A percentile compares a stretch with the other conserved stretches of the same genome.
Conservation (phyloP, 1,140 invertebrate genomes). For the Hyles euphorbiae region DNA sequence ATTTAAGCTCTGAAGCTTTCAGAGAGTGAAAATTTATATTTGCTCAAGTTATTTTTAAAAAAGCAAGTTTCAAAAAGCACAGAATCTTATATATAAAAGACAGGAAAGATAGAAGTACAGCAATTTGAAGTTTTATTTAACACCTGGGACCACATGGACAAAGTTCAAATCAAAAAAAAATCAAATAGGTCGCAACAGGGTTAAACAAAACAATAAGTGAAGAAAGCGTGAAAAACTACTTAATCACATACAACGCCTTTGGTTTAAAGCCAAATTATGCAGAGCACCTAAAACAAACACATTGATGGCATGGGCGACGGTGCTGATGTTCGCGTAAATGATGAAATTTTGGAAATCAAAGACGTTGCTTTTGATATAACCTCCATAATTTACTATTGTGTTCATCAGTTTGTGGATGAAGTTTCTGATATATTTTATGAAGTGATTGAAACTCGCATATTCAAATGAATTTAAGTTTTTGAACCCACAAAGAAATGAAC, state of each 20-base stretch:
- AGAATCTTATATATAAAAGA: slow-evolving; percentile 33
- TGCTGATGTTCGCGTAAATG: no score
- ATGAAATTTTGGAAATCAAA: slow-evolving; percentile 31
- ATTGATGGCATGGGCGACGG: neutral
- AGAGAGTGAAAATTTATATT: slow-evolving; percentile 19
- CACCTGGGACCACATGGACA: slow-evolving; percentile 45
- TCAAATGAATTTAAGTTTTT: slow-evolving; percentile 5
- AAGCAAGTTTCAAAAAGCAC: slow-evolving; percentile 41
- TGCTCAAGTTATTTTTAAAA: slow-evolving; percentile 19
- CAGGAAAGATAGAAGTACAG: slow-evolving; percentile 49
- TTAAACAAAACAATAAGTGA: slow-evolving; percentile 67
- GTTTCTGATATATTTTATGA: slow-evolving; percentile 1
- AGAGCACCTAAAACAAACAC: slow-evolving; percentile 1
- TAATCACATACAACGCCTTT: slow-evolving; percentile 42
- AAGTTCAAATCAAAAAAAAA: slow-evolving; percentile 24
- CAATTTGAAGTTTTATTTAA: slow-evolving; percentile 68
- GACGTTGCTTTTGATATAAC: slow-evolving; percentile 39
- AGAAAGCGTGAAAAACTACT: slow-evolving; percentile 55
- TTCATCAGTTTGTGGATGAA: slow-evolving; percentile 55
- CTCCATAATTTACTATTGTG: slow-evolving; percentile 52
- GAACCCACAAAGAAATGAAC: slow-evolving; percentile 56
- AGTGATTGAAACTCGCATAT: neutral
- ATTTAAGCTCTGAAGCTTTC: slow-evolving; percentile 2
- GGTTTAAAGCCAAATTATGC: slow-evolving; percentile 20
- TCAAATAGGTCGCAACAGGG: slow-evolving; percentile 48